Conservation (phyloP, 2,797 vertebrate genomes). For the Clarias laeviceps region DNA sequence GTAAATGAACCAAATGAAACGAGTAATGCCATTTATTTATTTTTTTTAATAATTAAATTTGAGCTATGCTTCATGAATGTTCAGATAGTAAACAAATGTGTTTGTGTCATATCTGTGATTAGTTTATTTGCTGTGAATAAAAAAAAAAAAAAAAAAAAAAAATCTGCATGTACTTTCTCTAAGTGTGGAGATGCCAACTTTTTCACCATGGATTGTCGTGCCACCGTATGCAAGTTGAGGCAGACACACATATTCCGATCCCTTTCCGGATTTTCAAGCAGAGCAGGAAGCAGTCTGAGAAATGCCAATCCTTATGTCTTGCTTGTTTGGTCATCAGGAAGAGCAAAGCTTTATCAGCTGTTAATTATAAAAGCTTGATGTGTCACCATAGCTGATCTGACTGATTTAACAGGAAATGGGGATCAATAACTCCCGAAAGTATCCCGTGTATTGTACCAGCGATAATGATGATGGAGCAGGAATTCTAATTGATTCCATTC, state of each 20-base stretch:
- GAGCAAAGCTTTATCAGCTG: not conserved
- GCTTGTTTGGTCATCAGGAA: not conserved
- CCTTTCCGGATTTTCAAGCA: not conserved
- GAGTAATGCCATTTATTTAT: too few relatives aligned
- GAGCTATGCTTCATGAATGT: too few relatives aligned
- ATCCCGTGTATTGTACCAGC: not conserved
- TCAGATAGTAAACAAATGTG: too few relatives aligned
- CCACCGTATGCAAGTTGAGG: not conserved
- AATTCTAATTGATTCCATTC: constrained; percentile 13
- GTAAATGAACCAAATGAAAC: not conserved
- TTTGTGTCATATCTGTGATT: too few relatives aligned
- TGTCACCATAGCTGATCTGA: not conserved
- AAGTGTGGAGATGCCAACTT: too few relatives aligned
- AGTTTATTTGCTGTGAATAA: too few relatives aligned
- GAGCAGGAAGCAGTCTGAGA: not conserved
- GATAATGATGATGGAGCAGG: not conserved
- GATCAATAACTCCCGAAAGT: not conserved
- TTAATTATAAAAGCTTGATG: not conserved
- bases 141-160: too few relatives aligned
- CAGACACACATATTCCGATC: too few relatives aligned
- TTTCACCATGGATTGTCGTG: too few relatives aligned
- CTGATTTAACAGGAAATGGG: not conserved
- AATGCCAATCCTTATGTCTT: not conserved
- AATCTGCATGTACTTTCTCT: too few relatives aligned
- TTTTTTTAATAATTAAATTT: too few relatives aligned